Base-by-base conservation (phyloP, 2,113 vertebrate species). In the Solenodon paradoxus region DNA sequence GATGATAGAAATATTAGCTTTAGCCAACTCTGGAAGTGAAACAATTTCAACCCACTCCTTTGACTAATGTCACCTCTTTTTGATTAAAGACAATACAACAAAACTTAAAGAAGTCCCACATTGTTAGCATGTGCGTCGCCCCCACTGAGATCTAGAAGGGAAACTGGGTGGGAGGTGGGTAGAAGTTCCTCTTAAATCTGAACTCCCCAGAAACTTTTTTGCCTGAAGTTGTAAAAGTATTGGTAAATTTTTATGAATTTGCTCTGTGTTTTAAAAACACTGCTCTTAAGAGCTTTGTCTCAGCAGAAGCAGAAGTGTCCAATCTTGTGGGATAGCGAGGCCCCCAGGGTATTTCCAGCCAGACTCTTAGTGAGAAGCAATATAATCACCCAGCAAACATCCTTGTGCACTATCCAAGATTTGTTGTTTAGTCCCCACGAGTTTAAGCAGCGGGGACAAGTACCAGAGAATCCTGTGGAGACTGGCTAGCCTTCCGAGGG, bases 331-430 rank as follows among this genome's bases (percentile, higher is more conserved):
- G 85, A 86, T 72, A 85, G 61, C 28, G 55, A 81, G 84, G 72
- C 84, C 93, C 89, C 51, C 89, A 91, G 97, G 97, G 96, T 97
- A 96, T 97, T 97, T 97, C 97, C 97, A 97, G 9, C 49, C 66
- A 80, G 81, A 47, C 63, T 72, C 49, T 68, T 40, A 90, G 38
- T 19, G 2, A 96, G 93, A 89, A 78, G 78, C 61, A 72, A 6
- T 22, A 63, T 6, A 49, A 90, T 78, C 77, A 75, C 66, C 15
- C 17, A 71, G 88, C 59, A 84, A 91, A 90, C 55, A 30, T 63
- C 88, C 30, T 90, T 24, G 1, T n/a, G 19, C 40, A 69, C 57
- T 81, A 28, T 66, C 42, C 35, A 82, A 91, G 53, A 95, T 40
- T 22, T 61, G 12, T 24, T 78, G 45, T 30, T 84, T 51, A 75